phyloP scores from a whole-genome alignment of 2,113 vertebrate genomes.

The Scortum barcoo region DNA sequence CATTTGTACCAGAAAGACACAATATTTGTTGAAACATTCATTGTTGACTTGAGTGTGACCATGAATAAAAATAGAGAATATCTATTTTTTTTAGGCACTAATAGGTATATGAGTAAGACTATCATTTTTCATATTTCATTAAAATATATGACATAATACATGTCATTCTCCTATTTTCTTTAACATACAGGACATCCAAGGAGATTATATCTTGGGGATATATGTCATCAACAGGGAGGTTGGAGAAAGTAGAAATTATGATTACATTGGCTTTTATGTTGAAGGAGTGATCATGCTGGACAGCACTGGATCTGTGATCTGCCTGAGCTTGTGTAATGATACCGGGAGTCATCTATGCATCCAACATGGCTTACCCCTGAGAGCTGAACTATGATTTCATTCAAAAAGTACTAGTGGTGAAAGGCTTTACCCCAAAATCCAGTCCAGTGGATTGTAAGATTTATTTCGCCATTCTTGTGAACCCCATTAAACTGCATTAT shows the following conservation, averaged over 20 bases:
- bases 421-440: background rate
- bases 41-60: no score
- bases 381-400: constrained; percentile 1
- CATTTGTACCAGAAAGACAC: no score
- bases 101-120: no score
- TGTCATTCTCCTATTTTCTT: no score
- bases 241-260: background rate
- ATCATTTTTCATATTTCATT: no score
- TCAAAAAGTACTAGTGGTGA: background rate
- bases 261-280: background rate
- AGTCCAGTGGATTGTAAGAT: background rate
- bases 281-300: constrained; percentile 1
- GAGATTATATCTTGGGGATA: background rate
- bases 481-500: no score
- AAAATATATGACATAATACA: no score
- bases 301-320: background rate
- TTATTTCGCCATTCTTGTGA: background rate
- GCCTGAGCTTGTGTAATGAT: background rate
- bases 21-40: no score
- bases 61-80: no score
- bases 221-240: background rate
- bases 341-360: background rate
- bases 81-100: no score
- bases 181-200: background rate
- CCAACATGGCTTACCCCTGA: constrained; percentile 9